phyloP scores from a whole-genome alignment of 2,113 vertebrate species.

The Verasper variegatus region DNA sequence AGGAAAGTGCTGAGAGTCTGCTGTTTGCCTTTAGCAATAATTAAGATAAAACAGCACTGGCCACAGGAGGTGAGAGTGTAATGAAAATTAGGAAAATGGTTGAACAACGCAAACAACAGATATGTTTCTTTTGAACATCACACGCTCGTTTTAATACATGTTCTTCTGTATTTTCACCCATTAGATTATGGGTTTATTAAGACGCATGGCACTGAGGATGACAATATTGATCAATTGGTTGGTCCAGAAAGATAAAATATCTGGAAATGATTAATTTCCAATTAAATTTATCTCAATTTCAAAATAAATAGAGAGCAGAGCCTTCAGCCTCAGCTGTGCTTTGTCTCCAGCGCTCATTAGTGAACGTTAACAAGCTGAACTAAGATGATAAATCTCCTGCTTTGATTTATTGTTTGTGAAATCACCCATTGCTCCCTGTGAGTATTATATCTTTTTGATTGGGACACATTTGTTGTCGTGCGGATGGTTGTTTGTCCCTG shows the following conservation, averaged over 20 bases:
- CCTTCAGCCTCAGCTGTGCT: background rate
- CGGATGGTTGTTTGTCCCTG: background rate
- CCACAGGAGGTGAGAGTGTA: background rate
- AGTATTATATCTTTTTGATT: background rate
- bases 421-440: background rate
- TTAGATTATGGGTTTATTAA: too few species aligned
- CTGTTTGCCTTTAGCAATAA: conserved; percentile 28
- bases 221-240: background rate
- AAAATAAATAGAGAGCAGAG: background rate
- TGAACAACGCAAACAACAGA: background rate
- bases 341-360: background rate
- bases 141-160: background rate
- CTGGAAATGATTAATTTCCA: background rate
- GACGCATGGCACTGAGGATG: background rate
- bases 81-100: background rate
- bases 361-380: background rate
- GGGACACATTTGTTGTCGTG: background rate
- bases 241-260: background rate
- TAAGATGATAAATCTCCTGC: background rate
- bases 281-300: background rate
- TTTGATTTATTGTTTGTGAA: background rate
- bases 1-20: conserved; percentile 23
- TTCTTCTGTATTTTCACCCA: too few species aligned
- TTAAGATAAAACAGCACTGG: conserved; percentile 6
- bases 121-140: background rate